These are phyloP conservation scores for Acanthosepion lycidas DNA, from an alignment of 2,888 invertebrate genomes.

Conservation along the genomic window DNA sequence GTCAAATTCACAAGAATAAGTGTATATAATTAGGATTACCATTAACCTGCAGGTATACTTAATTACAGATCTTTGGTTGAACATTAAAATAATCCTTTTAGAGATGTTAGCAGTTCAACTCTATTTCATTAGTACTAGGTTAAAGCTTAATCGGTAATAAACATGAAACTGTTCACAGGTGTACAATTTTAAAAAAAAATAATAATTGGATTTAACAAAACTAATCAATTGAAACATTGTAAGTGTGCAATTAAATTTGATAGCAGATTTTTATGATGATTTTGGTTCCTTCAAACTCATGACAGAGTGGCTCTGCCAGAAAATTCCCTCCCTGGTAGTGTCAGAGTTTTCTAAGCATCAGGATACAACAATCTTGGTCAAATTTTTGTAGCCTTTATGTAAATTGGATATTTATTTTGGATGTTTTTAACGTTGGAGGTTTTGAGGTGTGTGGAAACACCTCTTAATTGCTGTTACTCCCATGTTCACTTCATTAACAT, in stretches of 20 bases:
- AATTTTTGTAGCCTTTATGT: no score
- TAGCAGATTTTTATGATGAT: not conserved
- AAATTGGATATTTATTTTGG: no score
- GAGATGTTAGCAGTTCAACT: not conserved
- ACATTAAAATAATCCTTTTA: not conserved
- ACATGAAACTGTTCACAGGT: not conserved
- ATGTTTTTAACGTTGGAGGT: no score
- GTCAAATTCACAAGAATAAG: not conserved
- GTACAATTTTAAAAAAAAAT: not conserved
- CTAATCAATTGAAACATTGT: not conserved
- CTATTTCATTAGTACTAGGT: not conserved
- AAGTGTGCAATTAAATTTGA: not conserved
- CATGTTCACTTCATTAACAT: no score
- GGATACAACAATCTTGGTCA: no score
- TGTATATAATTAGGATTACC: not conserved
- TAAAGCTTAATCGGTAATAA: not conserved
- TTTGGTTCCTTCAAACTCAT: not conserved
- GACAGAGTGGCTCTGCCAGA: not conserved
- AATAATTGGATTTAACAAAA: not conserved
- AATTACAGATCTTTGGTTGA: not conserved
- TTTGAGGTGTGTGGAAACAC: no score
- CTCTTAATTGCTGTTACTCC: no score
- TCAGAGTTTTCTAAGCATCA: no score
- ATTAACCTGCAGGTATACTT: not conserved
- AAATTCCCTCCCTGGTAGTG: no score